These are phyloP conservation scores for Psittacus erithacus DNA, from an alignment of 2,113 vertebrate genomes.

Conservation along the genomic window DNA sequence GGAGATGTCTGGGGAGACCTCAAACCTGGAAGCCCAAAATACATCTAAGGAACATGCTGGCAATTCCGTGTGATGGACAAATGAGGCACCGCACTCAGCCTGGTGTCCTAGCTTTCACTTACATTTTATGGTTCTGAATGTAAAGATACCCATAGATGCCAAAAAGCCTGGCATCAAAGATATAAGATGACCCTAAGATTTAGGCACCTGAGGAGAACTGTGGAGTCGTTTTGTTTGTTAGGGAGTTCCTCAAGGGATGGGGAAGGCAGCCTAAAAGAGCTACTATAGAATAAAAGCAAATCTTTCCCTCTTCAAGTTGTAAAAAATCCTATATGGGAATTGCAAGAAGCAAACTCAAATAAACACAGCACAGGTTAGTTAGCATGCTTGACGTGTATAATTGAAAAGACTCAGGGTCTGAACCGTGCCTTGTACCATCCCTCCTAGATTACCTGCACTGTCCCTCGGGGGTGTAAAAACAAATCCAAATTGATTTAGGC, in stretches of 20 bases:
- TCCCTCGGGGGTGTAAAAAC: not conserved
- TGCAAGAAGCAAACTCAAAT: not conserved
- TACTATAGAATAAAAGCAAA: not conserved
- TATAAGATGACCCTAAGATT: not conserved
- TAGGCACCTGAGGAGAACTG: not conserved
- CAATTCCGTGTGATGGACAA: not conserved
- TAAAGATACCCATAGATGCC: not conserved
- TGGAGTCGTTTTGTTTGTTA: not conserved
- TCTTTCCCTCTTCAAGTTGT: not conserved
- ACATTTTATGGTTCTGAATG: not conserved
- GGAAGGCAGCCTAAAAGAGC: not conserved
- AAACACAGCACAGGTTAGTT: not conserved
- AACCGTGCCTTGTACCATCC: not conserved
- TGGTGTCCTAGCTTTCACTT: not conserved
- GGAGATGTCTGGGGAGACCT: accelerated
- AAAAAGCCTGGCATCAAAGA: not conserved
- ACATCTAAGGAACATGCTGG: not conserved
- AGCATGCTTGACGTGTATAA: not conserved
- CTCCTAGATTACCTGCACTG: not conserved
- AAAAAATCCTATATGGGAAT: not conserved
- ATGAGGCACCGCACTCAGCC: accelerated
- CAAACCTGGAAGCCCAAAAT: not conserved
- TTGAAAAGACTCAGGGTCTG: not conserved
- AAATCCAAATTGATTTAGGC: not conserved
- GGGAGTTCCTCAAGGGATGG: not conserved